Percentiles rank a stretch among this genome's conserved stretches.
phyloP scores from a whole-genome alignment of 2,113 vertebrate species.

The Podarcis cretensis region DNA sequence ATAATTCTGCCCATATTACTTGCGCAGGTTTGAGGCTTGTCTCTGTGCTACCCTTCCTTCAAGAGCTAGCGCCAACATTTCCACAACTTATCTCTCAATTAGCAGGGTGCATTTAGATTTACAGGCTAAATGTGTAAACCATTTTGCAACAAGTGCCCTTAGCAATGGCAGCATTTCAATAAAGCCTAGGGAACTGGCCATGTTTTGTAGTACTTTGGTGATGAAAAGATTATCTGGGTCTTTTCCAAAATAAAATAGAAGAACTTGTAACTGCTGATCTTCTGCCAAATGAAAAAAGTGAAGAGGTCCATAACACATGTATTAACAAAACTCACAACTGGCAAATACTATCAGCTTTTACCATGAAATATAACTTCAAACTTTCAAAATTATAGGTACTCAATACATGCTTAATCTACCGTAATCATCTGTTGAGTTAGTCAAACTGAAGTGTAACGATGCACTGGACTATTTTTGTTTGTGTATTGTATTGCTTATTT shows the following conservation, averaged over 20 bases:
- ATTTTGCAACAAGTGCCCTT: not conserved
- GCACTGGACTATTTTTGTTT: not conserved
- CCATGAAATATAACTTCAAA: not conserved
- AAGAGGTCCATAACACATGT: not conserved
- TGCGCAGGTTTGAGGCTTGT: not conserved
- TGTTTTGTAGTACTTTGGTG: not conserved
- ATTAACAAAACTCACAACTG: not conserved
- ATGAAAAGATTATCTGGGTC: not conserved
- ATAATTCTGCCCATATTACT: not conserved
- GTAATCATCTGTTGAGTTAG: no score
- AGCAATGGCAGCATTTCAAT: not conserved
- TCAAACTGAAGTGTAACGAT: not conserved
- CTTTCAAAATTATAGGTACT: not conserved
- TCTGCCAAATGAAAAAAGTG: not conserved
- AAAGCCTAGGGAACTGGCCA: not conserved
- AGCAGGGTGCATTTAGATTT: not conserved
- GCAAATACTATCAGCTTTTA: not conserved
- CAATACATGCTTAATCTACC: not conserved
- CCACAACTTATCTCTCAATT: not conserved
- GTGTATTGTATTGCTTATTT: not conserved
- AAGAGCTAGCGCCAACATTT: not conserved
- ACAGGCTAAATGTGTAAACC: not conserved
- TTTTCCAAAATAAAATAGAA: not conserved
- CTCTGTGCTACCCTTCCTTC: not conserved
- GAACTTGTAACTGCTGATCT: not conserved